A percentile compares a stretch with the other conserved stretches of the same genome.
phyloP scores from a whole-genome alignment of 2,888 invertebrate species.

The Asteroscopus sphinx region DNA sequence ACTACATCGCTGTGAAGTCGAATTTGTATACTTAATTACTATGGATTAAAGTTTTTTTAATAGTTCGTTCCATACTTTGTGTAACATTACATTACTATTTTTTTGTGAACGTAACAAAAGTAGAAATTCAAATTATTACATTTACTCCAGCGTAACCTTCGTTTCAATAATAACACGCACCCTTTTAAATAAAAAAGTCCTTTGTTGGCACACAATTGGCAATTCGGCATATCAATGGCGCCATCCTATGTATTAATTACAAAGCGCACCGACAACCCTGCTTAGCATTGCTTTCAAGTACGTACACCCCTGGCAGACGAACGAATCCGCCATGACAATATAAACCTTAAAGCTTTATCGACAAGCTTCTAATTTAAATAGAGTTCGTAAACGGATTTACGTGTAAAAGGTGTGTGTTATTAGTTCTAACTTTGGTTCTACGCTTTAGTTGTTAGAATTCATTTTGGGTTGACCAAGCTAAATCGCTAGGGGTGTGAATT shows the following conservation, averaged over 20 bases:
- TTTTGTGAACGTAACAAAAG: slow-evolving; percentile 14
- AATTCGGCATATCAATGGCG: slow-evolving; percentile 86
- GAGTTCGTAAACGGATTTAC: slow-evolving; percentile 69
- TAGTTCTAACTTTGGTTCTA: slow-evolving; percentile 55
- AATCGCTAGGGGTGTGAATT: slow-evolving; percentile 87
- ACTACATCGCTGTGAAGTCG: too few species aligned
- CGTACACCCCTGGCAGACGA: slow-evolving; percentile 76
- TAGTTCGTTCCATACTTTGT: too few species aligned
- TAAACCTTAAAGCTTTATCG: slow-evolving; percentile 40
- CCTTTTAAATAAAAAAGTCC: slow-evolving; percentile 51
- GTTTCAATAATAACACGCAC: slow-evolving; percentile 51
- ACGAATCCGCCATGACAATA: slow-evolving; percentile 39
- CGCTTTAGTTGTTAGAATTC: slow-evolving; percentile 34
- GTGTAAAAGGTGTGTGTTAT: slow-evolving; percentile 70
- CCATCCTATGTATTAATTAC: slow-evolving; percentile 86
- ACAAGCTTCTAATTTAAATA: slow-evolving; percentile 62
- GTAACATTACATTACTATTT: background rate
- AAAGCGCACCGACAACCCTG: slow-evolving; percentile 81
- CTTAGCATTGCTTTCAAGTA: slow-evolving; percentile 79
- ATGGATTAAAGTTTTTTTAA: background rate
- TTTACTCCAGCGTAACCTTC: slow-evolving; percentile 36
- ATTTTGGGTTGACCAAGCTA: slow-evolving; percentile 44
- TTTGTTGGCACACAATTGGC: slow-evolving; percentile 74
- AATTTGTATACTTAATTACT: too few species aligned
- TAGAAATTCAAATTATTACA: slow-evolving; percentile 34